A percentile compares a stretch with the other conserved stretches of the same genome.
These are phyloP conservation scores for Akabosia matsudoensis DNA, from an alignment of 1,140 invertebrate genomes.

Conservation along the genomic window DNA sequence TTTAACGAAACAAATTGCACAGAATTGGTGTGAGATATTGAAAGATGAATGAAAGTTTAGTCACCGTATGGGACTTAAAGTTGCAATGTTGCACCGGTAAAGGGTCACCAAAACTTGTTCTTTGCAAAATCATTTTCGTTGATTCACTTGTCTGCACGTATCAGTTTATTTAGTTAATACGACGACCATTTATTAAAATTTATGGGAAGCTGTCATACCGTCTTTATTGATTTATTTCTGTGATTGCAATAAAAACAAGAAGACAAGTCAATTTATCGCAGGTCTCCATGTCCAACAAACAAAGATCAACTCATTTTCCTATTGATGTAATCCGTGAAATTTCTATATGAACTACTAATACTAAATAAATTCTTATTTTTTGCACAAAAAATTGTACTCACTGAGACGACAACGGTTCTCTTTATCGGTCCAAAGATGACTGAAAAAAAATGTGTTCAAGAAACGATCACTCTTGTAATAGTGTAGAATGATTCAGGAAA, in stretches of 20 bases:
- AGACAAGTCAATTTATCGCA: not conserved
- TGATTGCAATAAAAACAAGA: not conserved
- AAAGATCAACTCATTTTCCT: no score
- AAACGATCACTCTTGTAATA: not conserved
- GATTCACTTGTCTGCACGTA: not conserved
- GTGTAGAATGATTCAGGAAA: not conserved
- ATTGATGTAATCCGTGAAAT: no score
- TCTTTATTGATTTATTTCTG: not conserved
- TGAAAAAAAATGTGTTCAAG: not conserved
- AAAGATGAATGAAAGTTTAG: not conserved
- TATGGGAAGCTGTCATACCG: not conserved
- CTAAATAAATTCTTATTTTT: no score
- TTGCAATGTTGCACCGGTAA: not conserved
- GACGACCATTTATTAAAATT: not conserved
- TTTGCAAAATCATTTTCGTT: not conserved
- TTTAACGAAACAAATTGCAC: not conserved
- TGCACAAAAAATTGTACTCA: no score
- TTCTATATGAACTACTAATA: no score
- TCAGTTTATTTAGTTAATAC: not conserved
- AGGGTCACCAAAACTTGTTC: slow-evolving; percentile 11
- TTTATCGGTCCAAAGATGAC: no score
- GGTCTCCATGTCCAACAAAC: no score
- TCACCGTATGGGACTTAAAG: not conserved
- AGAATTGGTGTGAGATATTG: not conserved
- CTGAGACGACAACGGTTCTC: no score